Evolutionary conservation across 2,113 vertebrate species (phyloP).

Genomic region (Laticauda laticaudata): DNA sequence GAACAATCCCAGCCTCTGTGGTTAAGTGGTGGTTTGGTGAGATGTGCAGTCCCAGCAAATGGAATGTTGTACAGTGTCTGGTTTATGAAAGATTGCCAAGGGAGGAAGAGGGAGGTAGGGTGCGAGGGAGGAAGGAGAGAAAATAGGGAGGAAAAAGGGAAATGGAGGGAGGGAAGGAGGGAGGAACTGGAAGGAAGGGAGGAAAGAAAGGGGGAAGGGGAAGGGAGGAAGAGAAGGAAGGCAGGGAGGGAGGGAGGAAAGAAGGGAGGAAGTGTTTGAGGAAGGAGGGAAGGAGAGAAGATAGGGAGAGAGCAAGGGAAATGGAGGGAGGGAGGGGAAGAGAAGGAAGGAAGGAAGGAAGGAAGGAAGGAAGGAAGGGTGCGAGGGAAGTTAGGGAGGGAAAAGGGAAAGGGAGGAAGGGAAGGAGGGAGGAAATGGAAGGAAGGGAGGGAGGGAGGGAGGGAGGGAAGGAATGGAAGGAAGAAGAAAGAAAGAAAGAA

Average conservation of each 20-base stretch:
- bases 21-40: background rate
- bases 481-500: background rate
- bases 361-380: no score
- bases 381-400: no score
- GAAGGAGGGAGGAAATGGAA: background rate
- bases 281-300: no score
- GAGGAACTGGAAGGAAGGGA: background rate
- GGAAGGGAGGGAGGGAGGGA: no score
- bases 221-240: background rate
- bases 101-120: background rate
- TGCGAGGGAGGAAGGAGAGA: accelerated
- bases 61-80: background rate
- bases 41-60: background rate
- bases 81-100: background rate
- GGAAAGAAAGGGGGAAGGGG: no score
- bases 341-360: background rate
- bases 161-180: background rate
- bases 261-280: no score
- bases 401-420: background rate
- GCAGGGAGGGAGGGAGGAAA: background rate
- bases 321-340: background rate
- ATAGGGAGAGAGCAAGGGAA: no score
- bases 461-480: no score
- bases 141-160: background rate
- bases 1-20: background rate